Base-by-base conservation (phyloP, 2,113 vertebrate genomes). In the Mola mola region DNA sequence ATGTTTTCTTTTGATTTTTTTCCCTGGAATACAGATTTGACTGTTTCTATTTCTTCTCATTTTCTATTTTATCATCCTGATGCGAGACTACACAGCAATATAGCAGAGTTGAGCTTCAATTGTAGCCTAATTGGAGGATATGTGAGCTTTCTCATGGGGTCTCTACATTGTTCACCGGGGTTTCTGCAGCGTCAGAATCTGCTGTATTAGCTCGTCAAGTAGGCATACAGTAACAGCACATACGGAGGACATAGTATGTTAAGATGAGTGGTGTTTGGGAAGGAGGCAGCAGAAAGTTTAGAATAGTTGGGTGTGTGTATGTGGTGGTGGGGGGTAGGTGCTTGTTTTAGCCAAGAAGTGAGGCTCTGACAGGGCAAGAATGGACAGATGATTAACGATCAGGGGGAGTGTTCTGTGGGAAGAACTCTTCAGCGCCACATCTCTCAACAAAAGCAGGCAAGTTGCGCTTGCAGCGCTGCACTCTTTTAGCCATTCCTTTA, bases 341-440 rank as follows among this genome's bases (percentile, higher is more conserved):
- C 43, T 4, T 49, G 70, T 78, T 77, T 66, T 63, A 60, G 43
- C 49, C 55, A 22, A 28, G 69, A 44, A 38, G 55, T 70, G 75
- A 66, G 67, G 46, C 65, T 70, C 52, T 86, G 89, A 84, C 84
- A 76, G 64, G 46, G 66, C 73, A 65, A 75, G 77, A 83, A 86
- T 83, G 74, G 82, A 86, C 68, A 57, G 56, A 88, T 91, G 87
- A 90, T 91, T 91, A 89, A 92, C 88, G 89, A 81, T 69, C 84
- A 59, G 70, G 57, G 66, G 87, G 83, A 85, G 83, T 76, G 78
- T 72, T 81, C 66, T 50, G 57, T 61, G 69, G 84, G 77, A 46
- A 68, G 70, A 80, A 61, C 82, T 58, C 71, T 61, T 82, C 69
- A 66, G 66, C 70, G 34, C 47, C 8, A 11, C 64, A 25, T 62